These are phyloP conservation scores for Aphidoletes aphidimyza DNA, from an alignment of 2,888 invertebrate genomes.

Conservation along the genomic window DNA sequence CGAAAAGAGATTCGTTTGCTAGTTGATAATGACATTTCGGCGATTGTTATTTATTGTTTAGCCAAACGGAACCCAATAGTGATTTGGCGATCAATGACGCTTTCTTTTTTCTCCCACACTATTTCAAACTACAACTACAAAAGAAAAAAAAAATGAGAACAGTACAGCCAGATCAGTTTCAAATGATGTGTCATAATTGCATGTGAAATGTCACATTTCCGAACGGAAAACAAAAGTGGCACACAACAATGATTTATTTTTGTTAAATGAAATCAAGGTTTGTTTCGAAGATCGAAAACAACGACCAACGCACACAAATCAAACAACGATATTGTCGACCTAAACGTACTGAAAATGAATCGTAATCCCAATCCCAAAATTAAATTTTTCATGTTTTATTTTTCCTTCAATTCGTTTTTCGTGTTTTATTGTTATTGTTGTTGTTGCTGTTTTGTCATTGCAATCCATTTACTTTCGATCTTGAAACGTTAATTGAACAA, in stretches of 20 bases:
- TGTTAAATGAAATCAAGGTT: conserved; percentile 43
- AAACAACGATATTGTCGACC: background rate
- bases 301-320: too few relatives aligned
- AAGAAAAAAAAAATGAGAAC: background rate
- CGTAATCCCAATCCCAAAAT: background rate
- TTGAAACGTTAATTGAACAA: conserved; percentile 19
- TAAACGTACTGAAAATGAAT: background rate
- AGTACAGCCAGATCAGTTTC: background rate
- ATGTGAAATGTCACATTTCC: conserved; percentile 21
- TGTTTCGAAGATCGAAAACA: conserved; percentile 8
- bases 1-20: background rate
- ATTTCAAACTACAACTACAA: too few relatives aligned
- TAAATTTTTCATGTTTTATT: background rate
- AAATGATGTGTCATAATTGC: background rate
- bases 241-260: conserved; percentile 52
- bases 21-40: background rate
- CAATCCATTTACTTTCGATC: background rate
- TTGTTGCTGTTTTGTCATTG: background rate
- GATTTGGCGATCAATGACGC: too few relatives aligned
- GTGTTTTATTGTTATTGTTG: background rate
- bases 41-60: background rate
- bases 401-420: background rate
- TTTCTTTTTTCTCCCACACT: too few relatives aligned
- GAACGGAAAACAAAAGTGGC: conserved; percentile 43
- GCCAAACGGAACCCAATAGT: too few relatives aligned